These are phyloP conservation scores for Malurus leucopterus DNA, from an alignment of 2,797 vertebrate genomes.

Conservation along the genomic window DNA sequence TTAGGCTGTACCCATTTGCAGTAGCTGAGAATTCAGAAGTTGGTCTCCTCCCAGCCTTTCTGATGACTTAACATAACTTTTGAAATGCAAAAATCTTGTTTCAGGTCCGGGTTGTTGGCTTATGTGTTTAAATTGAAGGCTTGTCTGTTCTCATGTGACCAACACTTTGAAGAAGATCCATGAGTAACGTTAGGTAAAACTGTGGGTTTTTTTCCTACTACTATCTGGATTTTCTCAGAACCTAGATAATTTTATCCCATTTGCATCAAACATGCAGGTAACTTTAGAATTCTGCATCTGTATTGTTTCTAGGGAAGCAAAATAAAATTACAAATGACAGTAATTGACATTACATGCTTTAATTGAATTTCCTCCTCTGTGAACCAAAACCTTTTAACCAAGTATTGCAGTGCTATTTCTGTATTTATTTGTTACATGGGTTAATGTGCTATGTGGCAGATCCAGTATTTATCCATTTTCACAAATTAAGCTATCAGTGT, in stretches of 20 bases:
- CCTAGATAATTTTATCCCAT: conserved; percentile 76
- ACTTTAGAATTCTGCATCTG: conserved; percentile 76
- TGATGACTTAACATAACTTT: conserved; percentile 11
- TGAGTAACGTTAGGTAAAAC: conserved; percentile 51
- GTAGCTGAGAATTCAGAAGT: not conserved
- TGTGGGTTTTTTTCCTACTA: conserved; percentile 26
- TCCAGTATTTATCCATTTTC: conserved; percentile 68
- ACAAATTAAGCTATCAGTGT: conserved; percentile 67
- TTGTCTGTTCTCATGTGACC: conserved; percentile 19
- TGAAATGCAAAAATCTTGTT: not conserved
- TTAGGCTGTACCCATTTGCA: not conserved
- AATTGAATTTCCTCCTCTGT: conserved; percentile 80
- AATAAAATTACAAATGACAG: conserved; percentile 79
- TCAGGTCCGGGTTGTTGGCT: not conserved
- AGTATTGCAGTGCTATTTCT: conserved; percentile 75
- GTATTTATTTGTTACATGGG: conserved; percentile 71
- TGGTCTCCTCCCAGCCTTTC: not conserved
- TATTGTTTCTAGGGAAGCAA: conserved; percentile 72
- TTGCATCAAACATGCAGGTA: conserved; percentile 79
- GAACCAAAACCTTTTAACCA: conserved; percentile 79
- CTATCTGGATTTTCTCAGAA: conserved; percentile 77
- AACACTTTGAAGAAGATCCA: conserved; percentile 24
- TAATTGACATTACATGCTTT: conserved; percentile 80
- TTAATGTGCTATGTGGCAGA: conserved; percentile 69
- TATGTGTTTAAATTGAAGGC: not conserved